Evolutionary conservation across 2,888 invertebrate species (phyloP).

Genomic region (Heliconius erato): DNA sequence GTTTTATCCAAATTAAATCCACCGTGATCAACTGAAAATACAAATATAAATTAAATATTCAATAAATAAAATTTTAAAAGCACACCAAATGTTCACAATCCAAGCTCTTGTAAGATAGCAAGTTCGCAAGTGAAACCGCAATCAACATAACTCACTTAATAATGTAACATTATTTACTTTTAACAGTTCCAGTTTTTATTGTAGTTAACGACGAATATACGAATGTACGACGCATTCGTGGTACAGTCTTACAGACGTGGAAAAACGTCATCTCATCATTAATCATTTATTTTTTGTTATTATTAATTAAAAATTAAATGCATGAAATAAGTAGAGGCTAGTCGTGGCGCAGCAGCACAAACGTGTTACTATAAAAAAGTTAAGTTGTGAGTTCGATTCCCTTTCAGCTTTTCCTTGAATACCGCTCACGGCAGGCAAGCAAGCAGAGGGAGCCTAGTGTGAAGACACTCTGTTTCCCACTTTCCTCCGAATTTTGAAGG

Average conservation of each 20-base stretch:
- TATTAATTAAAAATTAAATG: not conserved
- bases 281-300: not conserved
- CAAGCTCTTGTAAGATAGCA: constrained; percentile 67
- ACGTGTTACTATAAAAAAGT: too few relatives aligned
- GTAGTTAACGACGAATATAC: not conserved
- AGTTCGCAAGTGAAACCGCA: constrained; percentile 67
- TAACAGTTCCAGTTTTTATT: constrained; percentile 24
- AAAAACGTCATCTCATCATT: not conserved
- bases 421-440: too few relatives aligned
- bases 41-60: not conserved
- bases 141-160: constrained; percentile 80
- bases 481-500: too few relatives aligned
- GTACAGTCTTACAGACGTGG: not conserved
- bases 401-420: too few relatives aligned
- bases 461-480: too few relatives aligned
- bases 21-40: not conserved
- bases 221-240: not conserved
- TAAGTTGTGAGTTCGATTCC: too few relatives aligned
- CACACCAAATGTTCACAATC: constrained; percentile 62
- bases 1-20: not conserved
- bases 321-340: not conserved
- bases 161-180: constrained; percentile 57
- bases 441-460: too few relatives aligned
- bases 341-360: too few relatives aligned
- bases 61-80: constrained; percentile 22